Conservation (phyloP, 1,140 invertebrate species). For the Drusus annulatus region DNA sequence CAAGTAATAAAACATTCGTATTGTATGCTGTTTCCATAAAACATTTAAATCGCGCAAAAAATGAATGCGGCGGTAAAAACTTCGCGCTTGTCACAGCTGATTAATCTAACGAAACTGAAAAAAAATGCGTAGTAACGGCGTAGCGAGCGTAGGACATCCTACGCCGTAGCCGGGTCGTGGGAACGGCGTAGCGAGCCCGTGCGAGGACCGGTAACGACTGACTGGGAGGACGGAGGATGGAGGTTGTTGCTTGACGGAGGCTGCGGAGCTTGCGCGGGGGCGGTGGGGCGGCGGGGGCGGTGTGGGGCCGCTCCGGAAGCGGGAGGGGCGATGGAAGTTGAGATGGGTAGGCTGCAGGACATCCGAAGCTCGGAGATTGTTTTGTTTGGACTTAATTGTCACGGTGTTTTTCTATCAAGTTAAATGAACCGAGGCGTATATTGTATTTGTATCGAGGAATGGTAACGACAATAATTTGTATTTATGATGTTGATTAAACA, state of each 20-base stretch:
- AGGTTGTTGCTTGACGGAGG: slow-evolving; percentile 20
- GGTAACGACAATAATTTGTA: too few relatives aligned
- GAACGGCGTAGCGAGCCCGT: slow-evolving; percentile 40
- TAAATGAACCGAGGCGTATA: background rate
- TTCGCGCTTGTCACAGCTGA: slow-evolving; percentile 1
- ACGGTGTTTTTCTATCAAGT: slow-evolving; percentile 12
- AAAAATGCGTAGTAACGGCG: slow-evolving; percentile 30
- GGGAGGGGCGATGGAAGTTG: slow-evolving; percentile 25
- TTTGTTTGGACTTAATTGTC: slow-evolving; percentile 51
- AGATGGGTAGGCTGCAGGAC: slow-evolving; percentile 39
- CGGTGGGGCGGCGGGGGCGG: background rate
- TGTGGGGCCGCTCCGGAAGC: slow-evolving; percentile 8
- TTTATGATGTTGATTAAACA: too few relatives aligned
- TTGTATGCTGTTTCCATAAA: too few relatives aligned
- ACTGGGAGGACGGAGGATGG: slow-evolving; percentile 33
- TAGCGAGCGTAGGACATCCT: background rate
- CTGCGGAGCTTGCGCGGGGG: slow-evolving; percentile 20
- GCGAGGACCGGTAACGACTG: slow-evolving; percentile 52
- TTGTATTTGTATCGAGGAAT: background rate
- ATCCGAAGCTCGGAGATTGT: slow-evolving; percentile 46
- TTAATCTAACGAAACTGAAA: slow-evolving; percentile 1
- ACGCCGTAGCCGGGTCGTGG: background rate
- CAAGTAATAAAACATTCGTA: too few relatives aligned
- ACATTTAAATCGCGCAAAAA: background rate
- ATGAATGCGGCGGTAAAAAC: background rate